Conservation (phyloP, 2,113 vertebrate species). For the Myiozetetes cayanensis region DNA sequence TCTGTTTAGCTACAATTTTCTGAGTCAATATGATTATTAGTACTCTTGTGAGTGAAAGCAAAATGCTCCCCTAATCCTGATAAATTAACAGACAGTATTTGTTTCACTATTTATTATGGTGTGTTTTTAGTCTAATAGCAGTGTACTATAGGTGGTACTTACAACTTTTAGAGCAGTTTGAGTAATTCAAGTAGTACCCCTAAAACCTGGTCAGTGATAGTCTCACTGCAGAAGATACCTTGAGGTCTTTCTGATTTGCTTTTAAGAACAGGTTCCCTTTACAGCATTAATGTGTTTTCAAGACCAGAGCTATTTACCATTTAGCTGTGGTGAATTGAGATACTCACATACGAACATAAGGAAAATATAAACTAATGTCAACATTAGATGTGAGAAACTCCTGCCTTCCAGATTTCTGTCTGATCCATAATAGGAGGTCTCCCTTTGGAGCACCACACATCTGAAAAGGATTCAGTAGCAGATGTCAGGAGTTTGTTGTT, state of each 20-base stretch:
- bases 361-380: not conserved
- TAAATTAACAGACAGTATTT: conserved; percentile 3
- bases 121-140: not conserved
- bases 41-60: not conserved
- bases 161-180: not conserved
- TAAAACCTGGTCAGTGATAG: not conserved
- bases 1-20: not conserved
- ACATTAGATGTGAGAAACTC: not conserved
- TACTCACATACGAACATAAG: not conserved
- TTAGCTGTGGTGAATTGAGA: not conserved
- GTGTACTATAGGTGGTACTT: not conserved
- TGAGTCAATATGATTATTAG: not conserved
- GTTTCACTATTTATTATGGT: not conserved
- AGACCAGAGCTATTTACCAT: not conserved
- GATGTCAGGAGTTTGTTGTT: not conserved
- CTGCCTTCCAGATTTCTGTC: not conserved
- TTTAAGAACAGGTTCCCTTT: not conserved
- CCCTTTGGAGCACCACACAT: not conserved
- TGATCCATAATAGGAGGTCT: not conserved
- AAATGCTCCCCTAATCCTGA: conserved; percentile 8
- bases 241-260: not conserved
- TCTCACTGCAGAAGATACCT: not conserved
- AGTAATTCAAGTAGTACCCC: not conserved
- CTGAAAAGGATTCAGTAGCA: not conserved
- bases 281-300: not conserved